These are phyloP conservation scores for Pocillopora damicornis DNA, from an alignment of 64 coral and sea anemone species.

Conservation along the genomic window DNA sequence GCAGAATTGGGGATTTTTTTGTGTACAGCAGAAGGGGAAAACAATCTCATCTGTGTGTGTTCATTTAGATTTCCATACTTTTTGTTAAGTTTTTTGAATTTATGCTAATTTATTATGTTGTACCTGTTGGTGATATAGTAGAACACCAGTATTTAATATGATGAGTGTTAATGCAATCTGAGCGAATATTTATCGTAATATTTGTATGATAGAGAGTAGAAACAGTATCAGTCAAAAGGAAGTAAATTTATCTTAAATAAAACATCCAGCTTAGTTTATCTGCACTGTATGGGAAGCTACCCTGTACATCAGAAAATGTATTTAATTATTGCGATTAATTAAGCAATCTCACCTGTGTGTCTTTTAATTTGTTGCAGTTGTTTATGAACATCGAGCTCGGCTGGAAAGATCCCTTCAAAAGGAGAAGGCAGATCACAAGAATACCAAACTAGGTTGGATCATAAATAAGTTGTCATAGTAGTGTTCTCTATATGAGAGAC, in stretches of 20 bases:
- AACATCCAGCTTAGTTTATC: neutral
- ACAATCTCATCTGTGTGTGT: neutral
- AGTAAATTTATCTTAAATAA: neutral
- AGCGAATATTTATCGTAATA: too few species aligned
- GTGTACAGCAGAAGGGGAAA: neutral
- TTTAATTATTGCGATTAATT: too few species aligned
- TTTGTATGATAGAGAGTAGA: too few species aligned
- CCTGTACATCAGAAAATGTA: too few species aligned
- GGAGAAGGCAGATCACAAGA: slow-evolving; percentile 63
- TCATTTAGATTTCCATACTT: neutral
- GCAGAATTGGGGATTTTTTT: neutral
- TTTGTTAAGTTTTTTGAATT: neutral
- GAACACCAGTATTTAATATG: neutral
- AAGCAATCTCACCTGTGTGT: too few species aligned
- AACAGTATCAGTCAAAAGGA: too few species aligned
- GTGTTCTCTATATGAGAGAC: too few species aligned
- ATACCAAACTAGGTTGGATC: slow-evolving; percentile 40
- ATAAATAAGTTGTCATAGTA: neutral
- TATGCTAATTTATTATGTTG: neutral
- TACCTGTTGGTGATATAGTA: neutral
- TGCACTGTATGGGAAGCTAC: too few species aligned
- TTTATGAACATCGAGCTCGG: slow-evolving; percentile 65
- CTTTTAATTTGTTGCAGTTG: slow-evolving; percentile 31
- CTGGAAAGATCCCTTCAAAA: slow-evolving; percentile 60
- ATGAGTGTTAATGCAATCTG: neutral